Conservation (phyloP, 2,113 vertebrate species). For the Prolemur simus region DNA sequence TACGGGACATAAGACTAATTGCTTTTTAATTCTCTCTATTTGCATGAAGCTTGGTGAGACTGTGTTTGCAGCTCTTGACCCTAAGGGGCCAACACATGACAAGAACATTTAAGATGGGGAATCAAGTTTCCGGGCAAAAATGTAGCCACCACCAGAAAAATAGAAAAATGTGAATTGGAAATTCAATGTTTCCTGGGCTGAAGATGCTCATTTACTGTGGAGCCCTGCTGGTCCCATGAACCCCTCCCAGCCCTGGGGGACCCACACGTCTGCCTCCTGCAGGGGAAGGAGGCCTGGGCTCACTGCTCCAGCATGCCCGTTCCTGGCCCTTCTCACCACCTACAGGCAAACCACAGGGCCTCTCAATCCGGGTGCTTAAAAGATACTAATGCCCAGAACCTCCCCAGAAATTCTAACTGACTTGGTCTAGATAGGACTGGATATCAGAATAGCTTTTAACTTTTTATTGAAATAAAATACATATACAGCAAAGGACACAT, state of each 20-base stretch:
- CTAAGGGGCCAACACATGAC: neutral
- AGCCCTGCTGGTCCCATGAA: neutral
- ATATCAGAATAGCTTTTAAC: neutral
- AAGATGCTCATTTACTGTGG: neutral
- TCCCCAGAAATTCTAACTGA: neutral
- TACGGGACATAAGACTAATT: neutral
- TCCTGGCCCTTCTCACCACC: neutral
- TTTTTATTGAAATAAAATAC: constrained; percentile 7
- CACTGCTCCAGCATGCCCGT: neutral
- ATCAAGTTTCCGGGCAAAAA: neutral
- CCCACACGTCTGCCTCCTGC: neutral
- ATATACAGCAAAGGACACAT: neutral
- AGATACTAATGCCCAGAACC: neutral
- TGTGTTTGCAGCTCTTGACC: neutral
- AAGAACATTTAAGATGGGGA: neutral
- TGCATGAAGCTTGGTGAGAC: neutral
- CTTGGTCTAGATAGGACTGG: neutral
- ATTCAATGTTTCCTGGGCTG: neutral
- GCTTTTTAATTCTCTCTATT: constrained; percentile 39
- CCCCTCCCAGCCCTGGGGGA: neutral
- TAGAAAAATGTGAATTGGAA: constrained; percentile 9
- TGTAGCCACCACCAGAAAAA: neutral
- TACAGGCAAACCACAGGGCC: neutral
- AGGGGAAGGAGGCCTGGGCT: neutral
- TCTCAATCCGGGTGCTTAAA: neutral